Conservation (phyloP, 2,797 vertebrate genomes). For the Cetoscarus ocellatus region DNA sequence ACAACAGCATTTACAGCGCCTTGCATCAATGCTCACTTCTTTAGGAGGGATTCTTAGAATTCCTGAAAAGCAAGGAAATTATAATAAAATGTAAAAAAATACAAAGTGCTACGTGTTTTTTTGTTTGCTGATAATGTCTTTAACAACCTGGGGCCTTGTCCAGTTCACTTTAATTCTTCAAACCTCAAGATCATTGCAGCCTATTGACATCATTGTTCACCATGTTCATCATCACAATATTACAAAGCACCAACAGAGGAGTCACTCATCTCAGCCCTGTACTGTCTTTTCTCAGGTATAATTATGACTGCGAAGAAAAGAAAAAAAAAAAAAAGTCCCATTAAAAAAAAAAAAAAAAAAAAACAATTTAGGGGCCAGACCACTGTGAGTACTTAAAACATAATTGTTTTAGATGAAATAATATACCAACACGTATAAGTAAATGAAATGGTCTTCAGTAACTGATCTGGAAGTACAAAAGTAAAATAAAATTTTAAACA, state of each 20-base stretch:
- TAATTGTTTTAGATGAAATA: no score
- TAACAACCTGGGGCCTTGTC: background rate
- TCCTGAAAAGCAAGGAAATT: slow-evolving; percentile 63
- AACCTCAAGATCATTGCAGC: slow-evolving; percentile 44
- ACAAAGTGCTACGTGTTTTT: background rate
- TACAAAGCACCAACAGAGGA: no score
- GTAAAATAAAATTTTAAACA: background rate
- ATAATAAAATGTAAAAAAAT: slow-evolving; percentile 65
- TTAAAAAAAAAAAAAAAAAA: no score
- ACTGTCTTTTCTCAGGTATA: no score
- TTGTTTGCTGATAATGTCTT: background rate
- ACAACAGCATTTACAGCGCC: slow-evolving; percentile 45
- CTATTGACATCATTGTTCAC: slow-evolving; percentile 34
- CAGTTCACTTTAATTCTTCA: slow-evolving; percentile 35
- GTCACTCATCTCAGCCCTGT: no score
- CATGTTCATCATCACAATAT: background rate
- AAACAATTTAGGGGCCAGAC: no score
- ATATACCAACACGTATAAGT: background rate
- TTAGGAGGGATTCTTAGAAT: slow-evolving; percentile 57
- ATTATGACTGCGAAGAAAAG: no score
- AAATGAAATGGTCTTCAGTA: background rate
- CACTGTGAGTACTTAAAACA: no score
- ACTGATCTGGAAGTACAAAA: background rate
- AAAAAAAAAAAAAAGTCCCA: no score
- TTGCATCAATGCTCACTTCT: slow-evolving; percentile 60